phyloP scores from a whole-genome alignment of 2,113 vertebrate species.

The Apus apus region DNA sequence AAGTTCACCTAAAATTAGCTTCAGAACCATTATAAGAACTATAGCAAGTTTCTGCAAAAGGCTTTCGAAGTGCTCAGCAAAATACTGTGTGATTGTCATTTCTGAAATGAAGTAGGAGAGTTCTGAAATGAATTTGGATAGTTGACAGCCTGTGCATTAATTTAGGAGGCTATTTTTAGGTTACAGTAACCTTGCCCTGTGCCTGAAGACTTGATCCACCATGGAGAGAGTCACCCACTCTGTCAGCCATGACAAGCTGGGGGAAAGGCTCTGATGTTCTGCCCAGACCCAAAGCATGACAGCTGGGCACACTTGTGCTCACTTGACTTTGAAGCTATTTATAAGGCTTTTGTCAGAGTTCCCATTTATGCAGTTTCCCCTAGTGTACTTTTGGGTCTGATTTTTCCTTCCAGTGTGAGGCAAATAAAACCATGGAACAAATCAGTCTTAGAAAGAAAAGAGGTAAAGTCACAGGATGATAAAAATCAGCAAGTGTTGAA shows the following conservation, averaged over 20 bases:
- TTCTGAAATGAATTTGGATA: neutral
- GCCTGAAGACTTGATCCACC: neutral
- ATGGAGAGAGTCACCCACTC: neutral
- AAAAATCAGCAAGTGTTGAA: neutral
- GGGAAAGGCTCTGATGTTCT: neutral
- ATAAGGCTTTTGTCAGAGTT: constrained; percentile 9
- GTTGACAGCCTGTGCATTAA: neutral
- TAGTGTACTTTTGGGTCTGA: neutral
- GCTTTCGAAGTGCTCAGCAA: neutral
- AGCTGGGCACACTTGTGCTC: neutral
- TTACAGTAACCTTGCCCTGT: neutral
- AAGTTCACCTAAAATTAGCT: neutral
- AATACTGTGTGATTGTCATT: neutral
- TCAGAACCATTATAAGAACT: neutral
- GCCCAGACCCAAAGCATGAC: neutral
- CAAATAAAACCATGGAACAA: neutral
- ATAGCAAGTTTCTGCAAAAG: neutral
- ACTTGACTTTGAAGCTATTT: constrained; percentile 1
- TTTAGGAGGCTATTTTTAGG: neutral
- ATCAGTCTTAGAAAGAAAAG: neutral
- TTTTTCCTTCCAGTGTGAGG: neutral
- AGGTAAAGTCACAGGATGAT: neutral
- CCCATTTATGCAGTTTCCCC: neutral
- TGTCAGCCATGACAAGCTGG: neutral
- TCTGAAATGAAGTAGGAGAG: neutral